A percentile compares a stretch with the other conserved stretches of the same genome.
Conservation (phyloP, 1,140 invertebrate genomes). For the Anadara kagoshimensis region DNA sequence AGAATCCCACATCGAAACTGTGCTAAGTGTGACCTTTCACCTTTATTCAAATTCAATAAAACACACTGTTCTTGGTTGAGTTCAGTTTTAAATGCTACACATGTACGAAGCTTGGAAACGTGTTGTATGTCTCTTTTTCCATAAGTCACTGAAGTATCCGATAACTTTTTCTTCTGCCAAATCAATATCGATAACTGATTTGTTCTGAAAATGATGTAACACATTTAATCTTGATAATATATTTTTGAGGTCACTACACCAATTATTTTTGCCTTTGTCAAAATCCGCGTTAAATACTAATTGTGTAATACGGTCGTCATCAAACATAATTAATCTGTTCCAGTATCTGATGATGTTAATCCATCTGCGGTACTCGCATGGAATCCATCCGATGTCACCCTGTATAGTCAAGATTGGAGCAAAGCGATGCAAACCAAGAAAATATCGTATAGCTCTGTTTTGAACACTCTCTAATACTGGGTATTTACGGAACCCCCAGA, state of each 20-base stretch:
- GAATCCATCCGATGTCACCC: constrained; percentile 32
- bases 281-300: constrained; percentile 10
- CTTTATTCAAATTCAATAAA: neutral
- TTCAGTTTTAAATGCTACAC: constrained; percentile 1
- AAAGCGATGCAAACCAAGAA: constrained; percentile 37
- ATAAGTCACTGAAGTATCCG: too few relatives aligned
- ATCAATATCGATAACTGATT: too few relatives aligned
- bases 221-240: too few relatives aligned
- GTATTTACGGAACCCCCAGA: constrained; percentile 31
- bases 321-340: constrained; percentile 28
- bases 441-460: constrained; percentile 30
- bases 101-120: constrained; percentile 7
- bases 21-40: neutral
- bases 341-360: constrained; percentile 22
- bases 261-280: constrained; percentile 9
- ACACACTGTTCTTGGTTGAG: too few relatives aligned
- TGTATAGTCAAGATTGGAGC: constrained; percentile 27
- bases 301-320: constrained; percentile 14
- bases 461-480: constrained; percentile 31
- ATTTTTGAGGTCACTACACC: too few relatives aligned
- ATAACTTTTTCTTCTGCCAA: too few relatives aligned
- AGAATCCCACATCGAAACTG: constrained; percentile 3
- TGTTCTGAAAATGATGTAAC: too few relatives aligned
- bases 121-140: neutral
- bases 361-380: constrained; percentile 19